Evolutionary conservation across 1,140 invertebrate genomes (phyloP).

Genomic region (Bilobella aurantiaca): DNA sequence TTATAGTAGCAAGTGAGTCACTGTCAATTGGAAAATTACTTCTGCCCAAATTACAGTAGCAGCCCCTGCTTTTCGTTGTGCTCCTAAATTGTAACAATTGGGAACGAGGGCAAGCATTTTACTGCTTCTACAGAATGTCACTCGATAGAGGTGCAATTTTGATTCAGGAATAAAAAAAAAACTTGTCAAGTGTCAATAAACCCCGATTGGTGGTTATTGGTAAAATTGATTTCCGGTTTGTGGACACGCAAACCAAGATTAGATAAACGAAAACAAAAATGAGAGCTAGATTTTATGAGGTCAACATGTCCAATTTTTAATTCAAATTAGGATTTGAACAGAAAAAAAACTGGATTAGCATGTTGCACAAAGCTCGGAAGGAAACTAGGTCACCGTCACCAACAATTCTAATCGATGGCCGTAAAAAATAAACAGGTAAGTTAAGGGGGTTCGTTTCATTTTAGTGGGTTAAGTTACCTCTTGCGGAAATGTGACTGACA

Average conservation of each 20-base stretch:
- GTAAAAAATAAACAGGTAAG: background rate
- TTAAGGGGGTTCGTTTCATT: background rate
- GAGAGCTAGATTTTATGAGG: background rate
- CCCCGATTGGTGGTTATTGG: too few relatives aligned
- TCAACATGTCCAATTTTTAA: background rate
- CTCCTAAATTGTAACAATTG: too few relatives aligned
- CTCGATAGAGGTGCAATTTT: too few relatives aligned
- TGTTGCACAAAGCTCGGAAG: background rate
- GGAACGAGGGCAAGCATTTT: background rate
- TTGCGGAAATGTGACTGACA: slow-evolving; percentile 28
- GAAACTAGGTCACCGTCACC: background rate
- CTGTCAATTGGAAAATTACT: too few relatives aligned
- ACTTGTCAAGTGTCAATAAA: slow-evolving; percentile 5
- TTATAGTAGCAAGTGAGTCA: too few relatives aligned
- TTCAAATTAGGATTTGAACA: background rate
- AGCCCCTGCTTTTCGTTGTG: too few relatives aligned
- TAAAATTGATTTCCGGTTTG: background rate
- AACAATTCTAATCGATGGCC: background rate
- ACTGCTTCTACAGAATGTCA: too few relatives aligned
- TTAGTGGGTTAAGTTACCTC: slow-evolving; percentile 24
- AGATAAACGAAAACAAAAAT: background rate
- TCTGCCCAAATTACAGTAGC: too few relatives aligned
- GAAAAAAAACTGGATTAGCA: background rate
- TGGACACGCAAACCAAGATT: background rate
- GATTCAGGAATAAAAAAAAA: background rate